Evolutionary conservation across 2,888 invertebrate genomes (phyloP).

Genomic region (Andricus curvator): DNA sequence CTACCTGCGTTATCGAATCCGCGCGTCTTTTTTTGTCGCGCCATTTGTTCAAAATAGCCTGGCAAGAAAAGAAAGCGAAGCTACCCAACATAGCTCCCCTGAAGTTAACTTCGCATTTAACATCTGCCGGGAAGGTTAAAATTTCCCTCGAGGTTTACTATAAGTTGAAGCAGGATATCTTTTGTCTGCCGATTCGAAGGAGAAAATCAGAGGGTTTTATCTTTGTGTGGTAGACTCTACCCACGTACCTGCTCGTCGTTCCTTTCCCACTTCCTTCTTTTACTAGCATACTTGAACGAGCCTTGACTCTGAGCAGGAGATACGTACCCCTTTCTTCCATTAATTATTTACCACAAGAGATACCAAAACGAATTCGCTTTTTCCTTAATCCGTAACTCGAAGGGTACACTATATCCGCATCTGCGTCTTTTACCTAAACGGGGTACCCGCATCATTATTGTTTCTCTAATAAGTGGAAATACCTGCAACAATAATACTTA

Average conservation of each 20-base stretch:
- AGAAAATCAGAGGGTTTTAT: conserved; percentile 64
- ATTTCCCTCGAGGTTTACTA: conserved; percentile 73
- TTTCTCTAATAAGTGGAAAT: conserved; percentile 50
- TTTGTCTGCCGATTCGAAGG: conserved; percentile 58
- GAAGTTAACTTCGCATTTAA: conserved; percentile 74
- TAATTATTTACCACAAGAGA: conserved; percentile 57
- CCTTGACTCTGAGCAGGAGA: conserved; percentile 23
- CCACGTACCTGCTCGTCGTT: conserved; percentile 13
- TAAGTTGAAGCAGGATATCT: conserved; percentile 67
- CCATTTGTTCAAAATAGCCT: conserved; percentile 70
- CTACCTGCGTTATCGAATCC: conserved; percentile 49
- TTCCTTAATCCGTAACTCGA: conserved; percentile 49
- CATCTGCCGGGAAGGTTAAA: conserved; percentile 72
- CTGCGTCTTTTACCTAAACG: conserved; percentile 11
- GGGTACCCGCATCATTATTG: conserved; percentile 51
- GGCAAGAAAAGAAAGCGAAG: conserved; percentile 56
- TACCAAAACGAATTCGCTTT: conserved; percentile 48
- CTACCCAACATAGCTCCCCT: conserved; percentile 56
- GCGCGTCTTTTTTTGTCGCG: conserved; percentile 65
- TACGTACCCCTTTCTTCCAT: conserved; percentile 50
- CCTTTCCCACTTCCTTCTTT: not conserved
- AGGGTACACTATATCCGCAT: conserved; percentile 43
- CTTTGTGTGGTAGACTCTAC: conserved; percentile 44
- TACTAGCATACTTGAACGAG: conserved; percentile 15
- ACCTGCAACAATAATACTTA: conserved; percentile 49